Percentiles rank a stretch among this genome's conserved stretches.
Conservation (phyloP, 2,888 invertebrate genomes). For the Sipha maydis region DNA sequence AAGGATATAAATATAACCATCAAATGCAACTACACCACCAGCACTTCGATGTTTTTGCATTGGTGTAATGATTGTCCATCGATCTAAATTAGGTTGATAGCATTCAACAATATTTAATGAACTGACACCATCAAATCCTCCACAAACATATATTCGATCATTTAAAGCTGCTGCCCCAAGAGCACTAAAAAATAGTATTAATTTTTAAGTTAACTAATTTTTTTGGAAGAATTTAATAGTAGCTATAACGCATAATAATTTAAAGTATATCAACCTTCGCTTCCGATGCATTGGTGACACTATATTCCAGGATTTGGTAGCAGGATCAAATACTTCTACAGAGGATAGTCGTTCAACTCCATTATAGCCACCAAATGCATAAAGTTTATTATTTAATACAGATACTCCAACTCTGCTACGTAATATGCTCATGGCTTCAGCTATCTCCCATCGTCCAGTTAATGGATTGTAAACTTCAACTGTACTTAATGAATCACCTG, state of each 20-base stretch:
- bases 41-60: constrained; percentile 81
- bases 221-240: background rate
- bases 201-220: no score
- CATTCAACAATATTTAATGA: constrained; percentile 85
- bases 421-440: constrained; percentile 85
- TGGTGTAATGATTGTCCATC: constrained; percentile 78
- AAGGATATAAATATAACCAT: constrained; percentile 81
- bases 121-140: constrained; percentile 86
- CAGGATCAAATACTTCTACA: constrained; percentile 85
- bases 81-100: constrained; percentile 79
- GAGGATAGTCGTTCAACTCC: constrained; percentile 83
- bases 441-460: constrained; percentile 77
- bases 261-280: constrained; percentile 72
- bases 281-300: constrained; percentile 84
- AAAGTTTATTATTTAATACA: constrained; percentile 80
- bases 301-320: constrained; percentile 78
- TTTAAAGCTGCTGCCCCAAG: constrained; percentile 84
- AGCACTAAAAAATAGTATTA: constrained; percentile 71
- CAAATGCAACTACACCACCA: constrained; percentile 77
- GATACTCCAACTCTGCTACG: constrained; percentile 86
- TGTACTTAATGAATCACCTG: constrained; percentile 83
- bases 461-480: constrained; percentile 86
- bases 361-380: constrained; percentile 87
- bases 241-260: background rate
- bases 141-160: constrained; percentile 84